These are phyloP conservation scores for Hydrocynus forskahlii DNA, from an alignment of 2,797 vertebrate species.

Conservation along the genomic window DNA sequence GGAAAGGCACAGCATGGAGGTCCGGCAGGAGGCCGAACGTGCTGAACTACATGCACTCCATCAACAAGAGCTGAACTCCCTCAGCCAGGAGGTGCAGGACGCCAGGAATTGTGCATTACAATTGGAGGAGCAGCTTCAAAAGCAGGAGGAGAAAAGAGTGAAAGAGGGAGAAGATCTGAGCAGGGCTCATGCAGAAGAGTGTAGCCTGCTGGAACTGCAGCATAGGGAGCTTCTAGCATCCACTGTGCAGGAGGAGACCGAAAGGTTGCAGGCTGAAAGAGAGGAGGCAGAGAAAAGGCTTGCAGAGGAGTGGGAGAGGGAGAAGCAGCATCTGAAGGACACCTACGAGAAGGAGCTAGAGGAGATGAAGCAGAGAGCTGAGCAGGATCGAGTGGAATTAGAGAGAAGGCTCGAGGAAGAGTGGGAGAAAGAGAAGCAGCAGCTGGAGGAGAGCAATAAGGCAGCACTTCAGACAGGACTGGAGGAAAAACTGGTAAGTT, in stretches of 20 bases:
- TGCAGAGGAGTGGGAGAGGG: constrained; percentile 58
- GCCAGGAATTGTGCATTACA: constrained; percentile 55
- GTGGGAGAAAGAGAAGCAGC: constrained; percentile 41
- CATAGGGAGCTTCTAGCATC: constrained; percentile 54
- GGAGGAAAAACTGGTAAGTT: constrained; percentile 19
- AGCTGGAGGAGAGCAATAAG: constrained; percentile 40
- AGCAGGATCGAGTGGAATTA: constrained; percentile 71
- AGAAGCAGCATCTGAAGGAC: constrained; percentile 57
- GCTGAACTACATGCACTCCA: constrained; percentile 70
- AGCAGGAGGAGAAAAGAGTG: constrained; percentile 51
- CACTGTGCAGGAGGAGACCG: constrained; percentile 64
- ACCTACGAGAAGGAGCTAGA: constrained; percentile 55
- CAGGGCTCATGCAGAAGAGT: constrained; percentile 58
- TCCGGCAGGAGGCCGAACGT: constrained; percentile 73
- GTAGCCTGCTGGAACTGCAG: constrained; percentile 61
- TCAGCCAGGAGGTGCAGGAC: constrained; percentile 68
- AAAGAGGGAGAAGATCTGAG: constrained; percentile 64
- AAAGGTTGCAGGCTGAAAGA: constrained; percentile 57
- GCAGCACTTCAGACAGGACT: constrained; percentile 26
- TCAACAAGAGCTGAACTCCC: constrained; percentile 66
- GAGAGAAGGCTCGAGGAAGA: constrained; percentile 48
- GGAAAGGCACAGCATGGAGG: constrained; percentile 68
- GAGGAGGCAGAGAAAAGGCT: constrained; percentile 62
- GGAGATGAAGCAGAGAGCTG: constrained; percentile 66
- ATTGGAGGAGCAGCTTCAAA: constrained; percentile 71